Percentiles rank a stretch among this genome's conserved stretches.
Conservation (phyloP, 2,888 invertebrate species). For the Chorisops tibialis region DNA sequence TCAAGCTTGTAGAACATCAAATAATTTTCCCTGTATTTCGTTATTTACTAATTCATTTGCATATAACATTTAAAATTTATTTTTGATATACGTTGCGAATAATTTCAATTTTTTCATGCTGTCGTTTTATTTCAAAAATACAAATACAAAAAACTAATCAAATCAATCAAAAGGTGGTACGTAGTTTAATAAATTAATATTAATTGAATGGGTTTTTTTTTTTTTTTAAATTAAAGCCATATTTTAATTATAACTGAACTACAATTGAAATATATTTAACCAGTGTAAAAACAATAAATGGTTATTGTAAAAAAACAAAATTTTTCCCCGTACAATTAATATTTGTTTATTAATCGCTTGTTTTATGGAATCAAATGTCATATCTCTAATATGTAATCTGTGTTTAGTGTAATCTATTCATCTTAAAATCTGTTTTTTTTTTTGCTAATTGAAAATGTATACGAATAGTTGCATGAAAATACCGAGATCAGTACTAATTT, state of each 20-base stretch:
- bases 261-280: too few relatives aligned
- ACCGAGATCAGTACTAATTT: neutral
- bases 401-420: neutral
- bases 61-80: conserved; percentile 5
- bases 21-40: conserved; percentile 5
- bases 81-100: conserved; percentile 30
- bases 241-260: too few relatives aligned
- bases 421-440: too few relatives aligned
- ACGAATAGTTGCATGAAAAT: neutral
- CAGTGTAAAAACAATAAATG: too few relatives aligned
- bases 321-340: conserved; percentile 21
- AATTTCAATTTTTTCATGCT: conserved; percentile 37
- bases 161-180: conserved; percentile 34
- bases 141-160: too few relatives aligned
- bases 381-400: neutral
- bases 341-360: conserved; percentile 30
- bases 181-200: conserved; percentile 35
- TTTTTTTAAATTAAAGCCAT: neutral
- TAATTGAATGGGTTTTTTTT: neutral
- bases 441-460: too few relatives aligned
- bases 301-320: too few relatives aligned
- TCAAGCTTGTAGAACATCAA: too few relatives aligned
- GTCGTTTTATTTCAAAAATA: conserved; percentile 33
- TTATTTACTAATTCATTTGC: neutral
- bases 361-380: neutral